These are phyloP conservation scores for Maconellicoccus hirsutus DNA, from an alignment of 1,140 invertebrate genomes.

Conservation along the genomic window DNA sequence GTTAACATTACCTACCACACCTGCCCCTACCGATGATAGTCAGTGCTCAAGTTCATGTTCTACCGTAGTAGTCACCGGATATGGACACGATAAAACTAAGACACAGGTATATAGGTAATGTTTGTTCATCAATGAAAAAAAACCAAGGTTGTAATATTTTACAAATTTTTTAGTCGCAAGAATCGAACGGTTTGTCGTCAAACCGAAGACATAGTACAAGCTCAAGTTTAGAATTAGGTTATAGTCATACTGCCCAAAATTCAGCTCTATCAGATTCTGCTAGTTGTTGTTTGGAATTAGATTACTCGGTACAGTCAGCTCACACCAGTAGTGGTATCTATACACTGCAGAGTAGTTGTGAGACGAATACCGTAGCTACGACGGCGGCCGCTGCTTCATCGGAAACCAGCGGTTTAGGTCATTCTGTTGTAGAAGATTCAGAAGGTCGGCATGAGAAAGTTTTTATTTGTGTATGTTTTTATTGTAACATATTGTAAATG, in stretches of 20 bases:
- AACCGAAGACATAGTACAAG: conserved; percentile 37
- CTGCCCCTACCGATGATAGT: conserved; percentile 44
- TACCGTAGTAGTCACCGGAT: conserved; percentile 47
- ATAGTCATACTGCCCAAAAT: conserved; percentile 70
- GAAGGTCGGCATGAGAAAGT: conserved; percentile 25
- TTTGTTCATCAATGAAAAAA: no score
- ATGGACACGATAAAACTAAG: not conserved
- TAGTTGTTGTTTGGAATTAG: conserved; percentile 39
- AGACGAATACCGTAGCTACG: conserved; percentile 33
- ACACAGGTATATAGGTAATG: not conserved
- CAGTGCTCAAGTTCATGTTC: conserved; percentile 72
- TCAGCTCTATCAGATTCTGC: conserved; percentile 55
- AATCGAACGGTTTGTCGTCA: not conserved
- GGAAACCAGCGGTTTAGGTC: conserved; percentile 38
- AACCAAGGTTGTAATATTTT: no score
- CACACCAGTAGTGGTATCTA: conserved; percentile 34
- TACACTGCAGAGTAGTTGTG: conserved; percentile 37
- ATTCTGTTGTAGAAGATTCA: conserved; percentile 32
- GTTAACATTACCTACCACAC: conserved; percentile 31
- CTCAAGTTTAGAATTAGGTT: conserved; percentile 64
- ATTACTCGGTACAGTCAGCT: conserved; percentile 39
- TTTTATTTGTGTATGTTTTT: not conserved
- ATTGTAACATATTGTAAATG: not conserved
- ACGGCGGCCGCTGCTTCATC: conserved; percentile 37
- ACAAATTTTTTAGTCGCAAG: not conserved